Evolutionary conservation across 2,113 vertebrate species (phyloP), one percentile per base, ranked within the genome.

Genomic region (Phylloscopus whistleri): DNA sequence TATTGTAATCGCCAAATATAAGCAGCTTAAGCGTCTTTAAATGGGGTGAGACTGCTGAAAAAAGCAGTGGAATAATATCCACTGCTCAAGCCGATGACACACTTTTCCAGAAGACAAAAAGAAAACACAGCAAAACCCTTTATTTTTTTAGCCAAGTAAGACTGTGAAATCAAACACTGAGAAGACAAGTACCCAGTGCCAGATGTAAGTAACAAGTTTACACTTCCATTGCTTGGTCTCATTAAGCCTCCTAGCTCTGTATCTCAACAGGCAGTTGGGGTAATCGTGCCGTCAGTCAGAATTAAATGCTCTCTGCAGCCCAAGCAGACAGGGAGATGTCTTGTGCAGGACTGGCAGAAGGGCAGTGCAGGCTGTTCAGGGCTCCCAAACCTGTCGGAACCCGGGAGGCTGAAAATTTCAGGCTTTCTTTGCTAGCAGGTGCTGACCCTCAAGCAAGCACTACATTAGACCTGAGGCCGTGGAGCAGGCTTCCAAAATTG

Each of bases 1-100:
- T 43, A 80, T 30, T 41, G 74, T 59, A n/a, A 87, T 73, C 22
- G 1, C 48, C 52, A 84, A 91, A 51, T 43, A 79, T 96, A 68
- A 85, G 59, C 95, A 84, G 74, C 86, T 95, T 96, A 96, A 59
- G 44, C 8, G 11, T n/a, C 68, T 80, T 79, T 84, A 77, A 93
- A 58, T 8, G 23, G 82, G 46, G 80, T 66, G 14, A 55, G 52
- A 44, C 4, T 35, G 52, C 18, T 68, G 18, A 37, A 77, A 84
- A 69, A 64, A 72, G 11, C 44, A 66, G 16, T 22, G 39, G 55
- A 76, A 53, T 63, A 77, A 76, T 72, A 90, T 9, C 76, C 46
- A 11, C 48, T 58, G 78, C 58, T 82, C 43, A 75, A 96, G 62
- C 58, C 18, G 1, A 64, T 80, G 70, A 95, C 77, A 94, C 55